Percentiles rank a stretch among this genome's conserved stretches.
phyloP scores from a whole-genome alignment of 2,797 vertebrate genomes.

The Momotus momota region DNA sequence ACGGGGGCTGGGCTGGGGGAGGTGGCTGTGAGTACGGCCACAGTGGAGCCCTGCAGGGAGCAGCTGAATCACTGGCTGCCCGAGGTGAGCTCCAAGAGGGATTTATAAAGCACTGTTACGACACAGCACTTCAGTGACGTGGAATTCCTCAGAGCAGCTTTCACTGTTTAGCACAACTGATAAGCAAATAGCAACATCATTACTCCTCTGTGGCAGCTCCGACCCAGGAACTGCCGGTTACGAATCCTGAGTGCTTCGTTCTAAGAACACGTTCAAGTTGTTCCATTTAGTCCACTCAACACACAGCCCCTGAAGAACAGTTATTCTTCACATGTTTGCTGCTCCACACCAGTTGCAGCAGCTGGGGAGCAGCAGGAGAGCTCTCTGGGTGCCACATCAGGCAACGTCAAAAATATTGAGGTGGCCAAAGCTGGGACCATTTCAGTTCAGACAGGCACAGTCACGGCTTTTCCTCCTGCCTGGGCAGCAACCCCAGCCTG shows the following conservation, averaged over 20 bases:
- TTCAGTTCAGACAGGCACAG: rapidly evolving
- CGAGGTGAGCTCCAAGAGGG: neutral
- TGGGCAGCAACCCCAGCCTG: neutral
- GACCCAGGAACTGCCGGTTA: rapidly evolving
- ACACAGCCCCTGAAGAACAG: neutral
- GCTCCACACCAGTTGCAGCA: neutral
- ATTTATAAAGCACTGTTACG: neutral
- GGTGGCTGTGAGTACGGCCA: rapidly evolving
- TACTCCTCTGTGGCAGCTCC: neutral
- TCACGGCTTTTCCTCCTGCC: neutral
- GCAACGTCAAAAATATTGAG: neutral
- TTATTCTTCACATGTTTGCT: neutral
- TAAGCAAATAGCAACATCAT: conserved; percentile 12
- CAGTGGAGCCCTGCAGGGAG: neutral
- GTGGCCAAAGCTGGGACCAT: neutral
- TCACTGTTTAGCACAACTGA: neutral
- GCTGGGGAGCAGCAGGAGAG: neutral
- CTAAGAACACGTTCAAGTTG: neutral
- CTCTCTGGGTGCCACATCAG: neutral
- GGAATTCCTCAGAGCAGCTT: neutral
- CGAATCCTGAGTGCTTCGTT: neutral
- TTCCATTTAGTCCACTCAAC: neutral
- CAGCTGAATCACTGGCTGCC: neutral
- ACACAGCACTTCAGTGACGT: neutral
- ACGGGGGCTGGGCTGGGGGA: rapidly evolving